These are phyloP conservation scores for Tetheella fluctuosa DNA, from an alignment of 2,888 invertebrate species.

Conservation along the genomic window DNA sequence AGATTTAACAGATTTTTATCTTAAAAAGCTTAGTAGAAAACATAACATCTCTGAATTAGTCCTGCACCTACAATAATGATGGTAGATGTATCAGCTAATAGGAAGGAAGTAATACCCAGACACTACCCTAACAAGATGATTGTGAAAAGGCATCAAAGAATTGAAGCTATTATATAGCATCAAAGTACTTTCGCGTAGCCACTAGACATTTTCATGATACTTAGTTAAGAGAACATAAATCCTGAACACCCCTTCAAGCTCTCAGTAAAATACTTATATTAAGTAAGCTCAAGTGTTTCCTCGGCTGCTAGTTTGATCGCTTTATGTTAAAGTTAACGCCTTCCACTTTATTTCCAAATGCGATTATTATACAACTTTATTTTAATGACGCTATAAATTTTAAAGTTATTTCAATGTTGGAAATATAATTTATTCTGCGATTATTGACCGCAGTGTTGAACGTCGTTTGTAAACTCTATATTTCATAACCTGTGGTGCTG, in stretches of 20 bases:
- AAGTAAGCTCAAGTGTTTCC: conserved; percentile 8
- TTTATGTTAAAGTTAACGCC: conserved; percentile 26
- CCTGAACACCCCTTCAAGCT: not conserved
- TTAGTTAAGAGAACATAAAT: conserved; percentile 1
- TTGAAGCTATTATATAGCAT: not conserved
- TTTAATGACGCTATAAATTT: conserved; percentile 32
- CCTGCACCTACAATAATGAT: too few relatives aligned
- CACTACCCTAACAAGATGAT: not conserved
- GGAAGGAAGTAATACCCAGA: too few relatives aligned
- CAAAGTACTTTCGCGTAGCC: not conserved
- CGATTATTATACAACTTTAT: conserved; percentile 32
- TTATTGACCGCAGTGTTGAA: too few relatives aligned
- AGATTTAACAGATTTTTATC: too few relatives aligned
- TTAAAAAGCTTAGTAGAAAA: too few relatives aligned
- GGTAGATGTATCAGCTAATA: too few relatives aligned
- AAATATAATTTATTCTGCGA: not conserved
- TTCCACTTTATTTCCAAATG: conserved; percentile 26
- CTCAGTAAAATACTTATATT: conserved; percentile 1
- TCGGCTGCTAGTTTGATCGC: not conserved
- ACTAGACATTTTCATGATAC: not conserved
- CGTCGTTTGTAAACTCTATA: too few relatives aligned
- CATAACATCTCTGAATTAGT: too few relatives aligned
- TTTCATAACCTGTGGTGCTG: too few relatives aligned
- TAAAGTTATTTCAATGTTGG: not conserved
- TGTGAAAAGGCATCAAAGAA: not conserved